Evolutionary conservation across 2,888 invertebrate genomes (phyloP).

Genomic region (Elgonia sp.): DNA sequence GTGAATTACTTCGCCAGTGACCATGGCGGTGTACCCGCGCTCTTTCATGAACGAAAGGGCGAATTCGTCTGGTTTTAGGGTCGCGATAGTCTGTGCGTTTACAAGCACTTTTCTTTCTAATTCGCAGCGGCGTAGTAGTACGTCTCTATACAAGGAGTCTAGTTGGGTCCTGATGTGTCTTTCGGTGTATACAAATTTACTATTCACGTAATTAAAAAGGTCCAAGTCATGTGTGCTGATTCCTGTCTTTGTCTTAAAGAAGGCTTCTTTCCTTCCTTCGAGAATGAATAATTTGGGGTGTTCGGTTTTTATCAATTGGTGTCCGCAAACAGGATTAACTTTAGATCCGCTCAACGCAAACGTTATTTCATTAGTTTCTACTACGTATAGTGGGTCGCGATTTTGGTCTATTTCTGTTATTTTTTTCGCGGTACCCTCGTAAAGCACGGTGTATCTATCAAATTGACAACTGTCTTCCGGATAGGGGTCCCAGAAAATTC

Average conservation of each 20-base stretch:
- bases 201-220: conserved; percentile 74
- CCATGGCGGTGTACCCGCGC: not conserved
- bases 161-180: conserved; percentile 75
- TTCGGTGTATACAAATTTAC: conserved; percentile 80
- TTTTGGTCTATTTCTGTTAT: too few relatives aligned
- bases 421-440: too few relatives aligned
- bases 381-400: too few relatives aligned
- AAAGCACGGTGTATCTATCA: too few relatives aligned
- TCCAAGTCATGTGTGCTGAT: conserved; percentile 52
- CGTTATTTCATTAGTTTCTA: not conserved
- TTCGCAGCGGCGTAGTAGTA: conserved; percentile 74
- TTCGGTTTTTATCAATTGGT: not conserved
- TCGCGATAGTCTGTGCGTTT: not conserved
- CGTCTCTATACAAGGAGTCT: conserved; percentile 72
- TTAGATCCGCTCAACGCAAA: not conserved
- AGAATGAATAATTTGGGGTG: too few relatives aligned
- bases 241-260: too few relatives aligned
- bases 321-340: not conserved
- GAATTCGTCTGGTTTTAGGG: not conserved
- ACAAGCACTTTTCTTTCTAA: too few relatives aligned
- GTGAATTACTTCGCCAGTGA: conserved; percentile 70
- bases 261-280: too few relatives aligned
- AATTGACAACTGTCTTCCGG: too few relatives aligned
- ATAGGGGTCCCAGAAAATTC: too few relatives aligned
- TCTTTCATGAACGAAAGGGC: too few relatives aligned